These are phyloP conservation scores for Paradoxurus hermaphroditus DNA, from an alignment of 2,113 vertebrate genomes.

Conservation along the genomic window DNA sequence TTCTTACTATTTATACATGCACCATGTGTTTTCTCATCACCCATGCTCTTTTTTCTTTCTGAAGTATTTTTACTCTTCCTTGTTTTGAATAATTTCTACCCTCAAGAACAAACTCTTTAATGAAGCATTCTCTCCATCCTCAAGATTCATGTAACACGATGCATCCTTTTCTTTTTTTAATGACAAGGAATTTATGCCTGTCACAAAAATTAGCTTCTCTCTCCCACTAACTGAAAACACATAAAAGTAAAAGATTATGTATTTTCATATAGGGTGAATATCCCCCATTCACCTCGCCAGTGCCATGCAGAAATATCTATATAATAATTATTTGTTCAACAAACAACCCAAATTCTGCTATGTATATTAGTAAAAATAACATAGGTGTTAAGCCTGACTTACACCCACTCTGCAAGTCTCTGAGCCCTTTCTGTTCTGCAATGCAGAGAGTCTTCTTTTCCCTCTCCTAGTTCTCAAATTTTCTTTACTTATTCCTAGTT, in stretches of 20 bases:
- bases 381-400: not conserved
- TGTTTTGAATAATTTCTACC: not conserved
- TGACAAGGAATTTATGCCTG: not conserved
- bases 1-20: not conserved
- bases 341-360: not conserved
- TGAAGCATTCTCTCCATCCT: not conserved
- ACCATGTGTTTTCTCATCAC: not conserved
- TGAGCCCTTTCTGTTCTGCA: not conserved
- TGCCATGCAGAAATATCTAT: not conserved
- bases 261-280: not conserved
- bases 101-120: not conserved
- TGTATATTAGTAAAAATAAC: not conserved
- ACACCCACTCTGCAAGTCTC: not conserved
- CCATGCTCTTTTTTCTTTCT: not conserved
- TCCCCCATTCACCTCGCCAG: not conserved
- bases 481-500: not conserved
- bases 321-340: not conserved
- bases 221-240: not conserved
- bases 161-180: not conserved
- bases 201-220: not conserved
- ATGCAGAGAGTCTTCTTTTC: rapidly evolving
- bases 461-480: not conserved
- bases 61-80: not conserved
- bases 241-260: not conserved
- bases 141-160: not conserved